phyloP scores from a whole-genome alignment of 2,797 vertebrate species.

The Rhabdophis nuchalis region DNA sequence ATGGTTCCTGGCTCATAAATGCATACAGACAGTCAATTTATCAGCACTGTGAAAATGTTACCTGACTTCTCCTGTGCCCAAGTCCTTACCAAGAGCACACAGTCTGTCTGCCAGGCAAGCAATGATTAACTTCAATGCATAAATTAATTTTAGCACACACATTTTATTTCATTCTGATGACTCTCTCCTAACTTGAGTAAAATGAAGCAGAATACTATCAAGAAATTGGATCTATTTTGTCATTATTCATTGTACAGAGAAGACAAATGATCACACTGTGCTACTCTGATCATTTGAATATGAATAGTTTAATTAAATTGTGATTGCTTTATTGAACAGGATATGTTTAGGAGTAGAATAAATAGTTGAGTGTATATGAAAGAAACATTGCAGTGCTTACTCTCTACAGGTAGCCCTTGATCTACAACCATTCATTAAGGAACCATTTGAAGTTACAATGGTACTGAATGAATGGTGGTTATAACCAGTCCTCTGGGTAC shows the following conservation, averaged over 20 bases:
- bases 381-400: neutral
- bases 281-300: neutral
- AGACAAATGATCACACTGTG: neutral
- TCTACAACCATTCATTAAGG: neutral
- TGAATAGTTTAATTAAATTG: neutral
- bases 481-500: neutral
- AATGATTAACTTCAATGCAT: neutral
- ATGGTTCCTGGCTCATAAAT: neutral
- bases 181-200: neutral
- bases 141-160: neutral
- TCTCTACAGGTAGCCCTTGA: neutral
- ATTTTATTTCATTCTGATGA: neutral
- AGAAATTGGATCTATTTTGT: neutral
- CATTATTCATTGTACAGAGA: neutral
- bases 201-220: neutral
- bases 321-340: neutral
- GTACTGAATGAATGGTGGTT: neutral
- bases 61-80: neutral
- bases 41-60: neutral
- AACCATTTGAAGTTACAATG: neutral
- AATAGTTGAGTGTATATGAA: neutral
- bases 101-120: neutral
- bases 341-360: neutral
- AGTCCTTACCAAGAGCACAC: neutral
- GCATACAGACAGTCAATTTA: neutral